Conservation (phyloP, 2,888 invertebrate genomes). For the Eupeodes latifasciatus region DNA sequence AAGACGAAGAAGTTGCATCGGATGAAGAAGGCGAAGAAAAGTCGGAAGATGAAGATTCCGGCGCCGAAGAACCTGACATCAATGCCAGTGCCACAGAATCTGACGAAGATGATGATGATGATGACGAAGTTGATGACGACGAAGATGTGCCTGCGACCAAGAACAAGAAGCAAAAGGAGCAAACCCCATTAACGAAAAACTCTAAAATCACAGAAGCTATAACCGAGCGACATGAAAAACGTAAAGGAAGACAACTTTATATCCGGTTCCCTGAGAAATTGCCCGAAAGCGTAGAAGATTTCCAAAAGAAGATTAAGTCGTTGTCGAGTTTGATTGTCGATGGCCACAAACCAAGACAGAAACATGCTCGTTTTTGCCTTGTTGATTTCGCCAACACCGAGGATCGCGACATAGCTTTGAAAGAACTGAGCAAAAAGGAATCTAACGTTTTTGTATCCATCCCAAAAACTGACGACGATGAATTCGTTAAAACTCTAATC, state of each 20-base stretch:
- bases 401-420: slow-evolving; percentile 79
- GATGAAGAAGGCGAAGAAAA: slow-evolving; percentile 25
- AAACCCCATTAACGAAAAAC: not conserved
- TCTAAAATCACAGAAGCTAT: slow-evolving; percentile 76
- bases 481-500: slow-evolving; percentile 79
- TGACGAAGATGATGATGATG: slow-evolving; percentile 76
- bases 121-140: slow-evolving; percentile 53
- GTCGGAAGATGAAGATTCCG: not conserved
- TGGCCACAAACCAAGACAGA: slow-evolving; percentile 81
- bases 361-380: slow-evolving; percentile 81
- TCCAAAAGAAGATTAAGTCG: slow-evolving; percentile 77
- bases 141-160: not conserved
- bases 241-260: slow-evolving; percentile 80
- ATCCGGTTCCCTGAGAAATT: slow-evolving; percentile 81
- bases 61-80: not conserved
- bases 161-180: not conserved
- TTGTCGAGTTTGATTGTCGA: slow-evolving; percentile 79
- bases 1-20: slow-evolving; percentile 12
- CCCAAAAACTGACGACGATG: slow-evolving; percentile 80
- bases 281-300: slow-evolving; percentile 78
- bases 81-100: slow-evolving; percentile 80
- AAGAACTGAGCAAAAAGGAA: slow-evolving; percentile 57
- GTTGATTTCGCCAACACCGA: slow-evolving; percentile 79
- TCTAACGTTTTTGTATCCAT: slow-evolving; percentile 78
- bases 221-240: slow-evolving; percentile 78